Evolutionary conservation across 2,888 invertebrate species (phyloP).

Genomic region (Noctua janthina): DNA sequence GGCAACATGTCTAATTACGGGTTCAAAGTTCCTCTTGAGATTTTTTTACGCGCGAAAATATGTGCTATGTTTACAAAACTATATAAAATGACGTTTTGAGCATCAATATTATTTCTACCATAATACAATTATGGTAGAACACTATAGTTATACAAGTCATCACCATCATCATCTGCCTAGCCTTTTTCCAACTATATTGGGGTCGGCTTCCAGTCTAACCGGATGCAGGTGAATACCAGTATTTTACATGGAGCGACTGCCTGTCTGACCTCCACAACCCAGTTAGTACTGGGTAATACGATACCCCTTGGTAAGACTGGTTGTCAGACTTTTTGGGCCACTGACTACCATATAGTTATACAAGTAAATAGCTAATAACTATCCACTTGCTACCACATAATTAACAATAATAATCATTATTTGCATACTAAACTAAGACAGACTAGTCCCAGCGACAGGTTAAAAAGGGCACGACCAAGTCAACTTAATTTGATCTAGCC

Average conservation of each 20-base stretch:
- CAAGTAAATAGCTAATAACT: not conserved
- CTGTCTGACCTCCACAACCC: no score
- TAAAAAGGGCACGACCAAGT: constrained; percentile 40
- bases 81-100: not conserved
- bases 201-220: no score
- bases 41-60: not conserved
- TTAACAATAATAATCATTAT: not conserved
- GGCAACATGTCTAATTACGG: constrained; percentile 12
- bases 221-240: no score
- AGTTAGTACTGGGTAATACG: no score
- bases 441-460: constrained; percentile 36
- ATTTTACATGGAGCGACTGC: no score
- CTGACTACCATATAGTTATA: not conserved
- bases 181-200: no score
- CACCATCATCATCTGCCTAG: no score
- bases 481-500: constrained; percentile 56
- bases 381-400: not conserved
- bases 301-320: no score
- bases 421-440: constrained; percentile 16
- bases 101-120: not conserved
- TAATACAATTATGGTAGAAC: not conserved
- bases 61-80: not conserved
- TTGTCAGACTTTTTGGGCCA: no score
- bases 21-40: constrained; percentile 15
- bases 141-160: not conserved